Evolutionary conservation across 2,888 invertebrate genomes (phyloP).

Genomic region (Tortrix viridana): DNA sequence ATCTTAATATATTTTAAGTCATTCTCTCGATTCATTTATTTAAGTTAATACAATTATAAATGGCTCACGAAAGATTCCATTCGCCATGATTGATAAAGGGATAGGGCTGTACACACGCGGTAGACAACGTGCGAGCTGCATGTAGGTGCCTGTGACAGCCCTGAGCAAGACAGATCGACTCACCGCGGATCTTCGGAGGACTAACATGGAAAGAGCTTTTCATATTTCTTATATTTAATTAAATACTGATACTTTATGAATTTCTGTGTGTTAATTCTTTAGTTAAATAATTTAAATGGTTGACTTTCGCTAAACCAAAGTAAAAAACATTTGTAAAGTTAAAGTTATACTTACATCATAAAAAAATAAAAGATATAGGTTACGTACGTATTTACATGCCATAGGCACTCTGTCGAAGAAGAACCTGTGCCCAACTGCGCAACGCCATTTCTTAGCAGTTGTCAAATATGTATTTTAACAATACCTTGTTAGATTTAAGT

Average conservation of each 20-base stretch:
- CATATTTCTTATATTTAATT: neutral
- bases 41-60: constrained; percentile 2
- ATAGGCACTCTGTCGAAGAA: too few relatives aligned
- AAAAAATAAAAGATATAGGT: too few relatives aligned
- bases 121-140: constrained; percentile 59
- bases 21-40: neutral
- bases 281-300: too few relatives aligned
- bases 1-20: too few relatives aligned
- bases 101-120: constrained; percentile 59
- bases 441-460: too few relatives aligned
- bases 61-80: constrained; percentile 5
- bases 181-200: constrained; percentile 23
- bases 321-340: too few relatives aligned
- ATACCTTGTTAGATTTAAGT: too few relatives aligned
- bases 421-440: too few relatives aligned
- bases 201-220: constrained; percentile 46
- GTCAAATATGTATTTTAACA: too few relatives aligned
- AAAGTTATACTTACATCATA: too few relatives aligned
- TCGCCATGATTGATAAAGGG: constrained; percentile 21
- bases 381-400: too few relatives aligned
- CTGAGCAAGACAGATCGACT: constrained; percentile 73
- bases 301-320: too few relatives aligned
- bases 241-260: neutral
- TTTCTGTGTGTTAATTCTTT: neutral
- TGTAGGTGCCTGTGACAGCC: constrained; percentile 70